Percentiles rank a stretch among this genome's conserved stretches.
Conservation (phyloP, 2,888 invertebrate genomes). For the Dynastes tityus region DNA sequence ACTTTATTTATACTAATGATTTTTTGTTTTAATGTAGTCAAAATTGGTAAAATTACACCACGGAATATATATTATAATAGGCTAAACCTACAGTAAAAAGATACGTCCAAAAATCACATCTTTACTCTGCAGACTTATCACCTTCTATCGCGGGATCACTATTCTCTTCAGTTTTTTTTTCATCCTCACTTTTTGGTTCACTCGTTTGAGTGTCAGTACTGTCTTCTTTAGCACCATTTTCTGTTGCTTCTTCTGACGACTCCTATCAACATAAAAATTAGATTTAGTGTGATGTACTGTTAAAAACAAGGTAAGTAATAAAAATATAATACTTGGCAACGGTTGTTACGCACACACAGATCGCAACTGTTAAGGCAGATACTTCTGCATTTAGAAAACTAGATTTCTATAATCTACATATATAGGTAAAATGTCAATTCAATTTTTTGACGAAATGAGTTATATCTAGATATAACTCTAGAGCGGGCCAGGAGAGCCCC, state of each 20-base stretch:
- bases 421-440: too few species aligned
- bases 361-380: too few species aligned
- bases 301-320: not conserved
- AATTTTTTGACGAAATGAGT: too few species aligned
- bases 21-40: constrained; percentile 51
- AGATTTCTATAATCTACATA: too few species aligned
- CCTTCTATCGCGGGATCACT: constrained; percentile 62
- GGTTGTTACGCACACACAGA: too few species aligned
- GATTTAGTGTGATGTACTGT: not conserved
- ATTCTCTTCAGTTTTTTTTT: constrained; percentile 62
- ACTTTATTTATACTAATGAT: constrained; percentile 48
- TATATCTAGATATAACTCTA: too few species aligned
- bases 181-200: constrained; percentile 63
- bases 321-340: not conserved
- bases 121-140: constrained; percentile 65
- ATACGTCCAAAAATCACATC: constrained; percentile 54
- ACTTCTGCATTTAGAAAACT: too few species aligned
- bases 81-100: constrained; percentile 59
- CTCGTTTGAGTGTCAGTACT: constrained; percentile 62
- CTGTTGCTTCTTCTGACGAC: constrained; percentile 62
- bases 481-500: too few species aligned
- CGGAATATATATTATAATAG: constrained; percentile 55
- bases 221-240: constrained; percentile 68
- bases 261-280: constrained; percentile 34
- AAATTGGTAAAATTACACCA: constrained; percentile 60